A percentile compares a stretch with the other conserved stretches of the same genome.
These are phyloP conservation scores for Eleutherodactylus coqui DNA, from an alignment of 2,797 vertebrate genomes.

Conservation along the genomic window DNA sequence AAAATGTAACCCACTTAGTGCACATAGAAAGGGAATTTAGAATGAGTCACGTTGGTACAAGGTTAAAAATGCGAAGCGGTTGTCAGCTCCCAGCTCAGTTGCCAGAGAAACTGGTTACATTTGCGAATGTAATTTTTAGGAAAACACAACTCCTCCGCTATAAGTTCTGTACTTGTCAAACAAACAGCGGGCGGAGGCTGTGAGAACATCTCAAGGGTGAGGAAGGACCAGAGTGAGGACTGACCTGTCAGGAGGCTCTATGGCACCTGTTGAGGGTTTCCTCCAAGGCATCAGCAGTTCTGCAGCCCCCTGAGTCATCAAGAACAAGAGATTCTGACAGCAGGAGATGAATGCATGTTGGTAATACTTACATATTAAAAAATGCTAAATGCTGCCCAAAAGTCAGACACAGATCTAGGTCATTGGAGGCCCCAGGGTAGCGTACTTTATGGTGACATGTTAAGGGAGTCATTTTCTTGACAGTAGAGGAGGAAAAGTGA, in stretches of 20 bases:
- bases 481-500: neutral
- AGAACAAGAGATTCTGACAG: neutral
- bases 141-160: neutral
- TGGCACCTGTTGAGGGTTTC: no score
- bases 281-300: no score
- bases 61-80: neutral
- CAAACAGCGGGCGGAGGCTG: neutral
- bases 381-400: no score
- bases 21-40: neutral
- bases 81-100: neutral
- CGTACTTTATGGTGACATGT: neutral
- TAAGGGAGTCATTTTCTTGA: neutral
- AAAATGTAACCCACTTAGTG: neutral
- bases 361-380: no score
- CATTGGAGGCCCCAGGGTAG: no score
- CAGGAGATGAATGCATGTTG: no score
- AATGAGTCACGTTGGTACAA: neutral
- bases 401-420: neutral
- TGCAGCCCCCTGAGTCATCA: neutral
- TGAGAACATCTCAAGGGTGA: neutral
- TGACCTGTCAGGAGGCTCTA: no score
- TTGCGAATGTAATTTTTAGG: conserved; percentile 9
- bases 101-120: conserved; percentile 20
- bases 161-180: neutral
- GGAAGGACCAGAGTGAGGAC: neutral